Evolutionary conservation across 1,140 invertebrate species (phyloP).

Genomic region (Brachionus rubens): DNA sequence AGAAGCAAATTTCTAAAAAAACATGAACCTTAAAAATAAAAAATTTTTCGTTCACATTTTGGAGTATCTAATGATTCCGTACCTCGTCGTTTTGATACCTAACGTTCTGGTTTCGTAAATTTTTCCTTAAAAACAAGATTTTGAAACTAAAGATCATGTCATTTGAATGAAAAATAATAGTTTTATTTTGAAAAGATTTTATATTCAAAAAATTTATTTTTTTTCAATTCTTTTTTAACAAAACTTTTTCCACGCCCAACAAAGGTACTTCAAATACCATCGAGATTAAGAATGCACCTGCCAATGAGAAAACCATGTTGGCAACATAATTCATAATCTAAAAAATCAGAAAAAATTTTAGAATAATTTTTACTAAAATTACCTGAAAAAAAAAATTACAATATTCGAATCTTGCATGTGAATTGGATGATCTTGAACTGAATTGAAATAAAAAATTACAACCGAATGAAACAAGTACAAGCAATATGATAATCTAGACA

Average conservation of each 20-base stretch:
- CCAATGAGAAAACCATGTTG: slow-evolving; percentile 53
- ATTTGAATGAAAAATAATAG: no score
- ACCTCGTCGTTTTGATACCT: no score
- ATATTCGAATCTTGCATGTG: slow-evolving; percentile 5
- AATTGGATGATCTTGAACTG: slow-evolving; percentile 1
- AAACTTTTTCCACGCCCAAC: slow-evolving; percentile 54
- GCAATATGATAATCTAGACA: slow-evolving; percentile 21
- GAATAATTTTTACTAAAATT: not conserved
- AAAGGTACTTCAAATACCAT: slow-evolving; percentile 58
- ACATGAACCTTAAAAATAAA: no score
- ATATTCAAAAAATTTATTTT: no score
- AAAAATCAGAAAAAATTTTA: slow-evolving; percentile 43
- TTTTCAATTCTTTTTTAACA: not conserved
- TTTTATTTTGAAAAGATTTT: no score
- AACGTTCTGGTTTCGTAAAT: no score
- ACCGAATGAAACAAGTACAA: slow-evolving; percentile 27
- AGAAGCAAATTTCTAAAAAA: no score
- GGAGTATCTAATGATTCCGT: no score
- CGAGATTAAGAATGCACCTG: slow-evolving; percentile 53
- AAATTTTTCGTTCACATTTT: no score
- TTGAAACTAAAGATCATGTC: no score
- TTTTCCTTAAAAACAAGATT: no score
- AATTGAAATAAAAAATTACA: slow-evolving; percentile 16
- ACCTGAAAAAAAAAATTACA: no score
- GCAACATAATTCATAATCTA: slow-evolving; percentile 52